Evolutionary conservation across 2,113 vertebrate genomes (phyloP), one percentile per base, ranked within the genome.

Genomic region (Cyprinodon tularosa): DNA sequence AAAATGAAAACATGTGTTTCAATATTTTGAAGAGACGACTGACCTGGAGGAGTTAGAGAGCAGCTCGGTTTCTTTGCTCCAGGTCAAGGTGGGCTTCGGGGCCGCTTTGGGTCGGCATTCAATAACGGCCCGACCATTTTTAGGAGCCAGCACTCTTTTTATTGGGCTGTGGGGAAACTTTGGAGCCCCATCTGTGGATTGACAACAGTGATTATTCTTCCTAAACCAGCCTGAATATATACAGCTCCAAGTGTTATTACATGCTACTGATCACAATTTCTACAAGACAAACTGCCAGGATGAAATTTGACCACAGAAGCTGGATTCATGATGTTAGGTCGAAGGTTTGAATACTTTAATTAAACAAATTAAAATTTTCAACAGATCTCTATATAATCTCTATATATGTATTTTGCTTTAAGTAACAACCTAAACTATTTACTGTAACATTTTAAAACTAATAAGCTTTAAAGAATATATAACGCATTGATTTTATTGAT

Each of bases 11-110:
- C 12, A n/a, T 0, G 45, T 17, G 15, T 20, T n/a, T 12, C 7
- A n/a, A 47, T 72, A 14, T 22, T 7, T 48, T 40, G 0, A 29
- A 39, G 20, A 36, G 48, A 12, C 12, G 12, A 42, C 83, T 94
- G 71, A 99, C 98, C 97, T 96, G 88, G 94, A 96, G 3, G 96
- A 94, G 87, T 99, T 99, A 68, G 89, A 92, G 12, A 99, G 95
- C 84, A 98, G 90, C 88, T 99, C 97, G 0, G 97, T 98, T 77
- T 96, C 97, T 94, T 97, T 98, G 90, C 96, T 99, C 98, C 98
- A 99, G 0, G 91, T 95, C 89, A 98, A 93, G 63, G 72, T 90
- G 8, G 98, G 95, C 76, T 95, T 97, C 0, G 98, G 98, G 45
- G 98, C 96, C 0, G 96, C 98, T 91, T 96, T 96, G 15, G 97